Evolutionary conservation across 2,888 invertebrate species (phyloP), one percentile per base, ranked within the genome.

Genomic region (Cryptophagus acutangulus): DNA sequence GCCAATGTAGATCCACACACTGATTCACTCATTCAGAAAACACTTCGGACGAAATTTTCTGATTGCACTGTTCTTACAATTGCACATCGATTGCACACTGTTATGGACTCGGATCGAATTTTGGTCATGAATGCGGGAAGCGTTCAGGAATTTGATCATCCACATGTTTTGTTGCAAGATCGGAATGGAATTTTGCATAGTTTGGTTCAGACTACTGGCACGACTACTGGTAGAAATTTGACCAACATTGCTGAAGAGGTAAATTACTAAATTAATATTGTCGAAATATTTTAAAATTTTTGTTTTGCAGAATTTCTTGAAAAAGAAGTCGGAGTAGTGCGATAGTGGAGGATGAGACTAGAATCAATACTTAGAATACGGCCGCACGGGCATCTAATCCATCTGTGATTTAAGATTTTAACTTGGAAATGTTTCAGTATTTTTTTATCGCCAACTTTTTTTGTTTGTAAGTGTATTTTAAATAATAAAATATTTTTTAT

Each of bases 61-160:
- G 73, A 79, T 24, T 89, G 88, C 62, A 87, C 89, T 0, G 88
- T 91, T 15, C 74, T 91, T 33, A 90, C 89, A 0, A 87, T 91
- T 34, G 90, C 90, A 14, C 90, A 91, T 69, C 76, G 90, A 24
- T 74, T 92, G 8, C 81, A 90, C 59, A 91, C 90, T 0, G 84
- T 91, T 37, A 88, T 91, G 83, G 89, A 91, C 69, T 87, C 85
- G 0, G 87, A 89, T 70, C 79, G 81, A 68, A 82, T 90, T 40
- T 64, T 90, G 49, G 88, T 90, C n/a, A 81, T 91, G 78, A 84
- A 87, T 60, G 82, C 82, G 26, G 91, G 91, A 0, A 78, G 36
- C 28, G 75, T 83, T 59, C 77, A 78, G 6, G 92, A 94, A 66
- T 79, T 83, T 30, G 88, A 84, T 5, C 82, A 84, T 57, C 91